phyloP scores from a whole-genome alignment of 2,113 vertebrate genomes.

The Thamnaconus septentrionalis region DNA sequence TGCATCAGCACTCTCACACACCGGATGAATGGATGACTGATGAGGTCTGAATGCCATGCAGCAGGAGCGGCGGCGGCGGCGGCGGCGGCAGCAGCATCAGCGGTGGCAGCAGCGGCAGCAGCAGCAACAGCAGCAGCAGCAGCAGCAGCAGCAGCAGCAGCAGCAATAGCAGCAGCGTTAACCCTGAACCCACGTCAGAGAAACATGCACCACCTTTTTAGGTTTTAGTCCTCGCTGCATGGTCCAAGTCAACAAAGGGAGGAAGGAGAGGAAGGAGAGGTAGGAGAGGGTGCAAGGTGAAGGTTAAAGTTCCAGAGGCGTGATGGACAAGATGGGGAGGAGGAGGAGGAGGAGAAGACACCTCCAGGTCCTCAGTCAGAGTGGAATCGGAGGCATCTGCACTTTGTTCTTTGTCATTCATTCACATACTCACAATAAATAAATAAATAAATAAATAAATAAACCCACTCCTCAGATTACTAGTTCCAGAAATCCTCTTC shows the following conservation, averaged over 20 bases:
- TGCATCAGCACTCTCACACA: too few relatives aligned
- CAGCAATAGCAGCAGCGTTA: slow-evolving; percentile 47
- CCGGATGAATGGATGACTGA: too few relatives aligned
- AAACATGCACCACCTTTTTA: slow-evolving; percentile 91
- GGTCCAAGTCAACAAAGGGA: slow-evolving; percentile 56
- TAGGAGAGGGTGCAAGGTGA: slow-evolving; percentile 53
- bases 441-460: too few relatives aligned
- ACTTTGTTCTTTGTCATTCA: too few relatives aligned
- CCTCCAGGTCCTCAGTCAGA: too few relatives aligned
- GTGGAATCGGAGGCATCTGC: too few relatives aligned
- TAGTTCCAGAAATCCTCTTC: too few relatives aligned
- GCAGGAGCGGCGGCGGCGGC: too few relatives aligned
- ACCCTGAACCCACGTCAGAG: slow-evolving; percentile 60
- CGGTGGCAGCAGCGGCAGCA: slow-evolving; percentile 19
- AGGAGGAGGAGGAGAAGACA: slow-evolving; percentile 5
- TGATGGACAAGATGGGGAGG: slow-evolving; percentile 38
- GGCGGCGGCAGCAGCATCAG: too few relatives aligned
- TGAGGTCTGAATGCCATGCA: too few relatives aligned
- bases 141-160: slow-evolving; percentile 49
- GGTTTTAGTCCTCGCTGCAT: slow-evolving; percentile 91
- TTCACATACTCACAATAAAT: background rate
- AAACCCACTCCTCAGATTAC: too few relatives aligned
- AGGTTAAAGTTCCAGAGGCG: slow-evolving; percentile 40
- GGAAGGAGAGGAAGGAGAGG: slow-evolving; percentile 32
- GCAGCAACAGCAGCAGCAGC: slow-evolving; percentile 54